Conservation (phyloP, 2,888 invertebrate genomes). For the Polia nebulosa region DNA sequence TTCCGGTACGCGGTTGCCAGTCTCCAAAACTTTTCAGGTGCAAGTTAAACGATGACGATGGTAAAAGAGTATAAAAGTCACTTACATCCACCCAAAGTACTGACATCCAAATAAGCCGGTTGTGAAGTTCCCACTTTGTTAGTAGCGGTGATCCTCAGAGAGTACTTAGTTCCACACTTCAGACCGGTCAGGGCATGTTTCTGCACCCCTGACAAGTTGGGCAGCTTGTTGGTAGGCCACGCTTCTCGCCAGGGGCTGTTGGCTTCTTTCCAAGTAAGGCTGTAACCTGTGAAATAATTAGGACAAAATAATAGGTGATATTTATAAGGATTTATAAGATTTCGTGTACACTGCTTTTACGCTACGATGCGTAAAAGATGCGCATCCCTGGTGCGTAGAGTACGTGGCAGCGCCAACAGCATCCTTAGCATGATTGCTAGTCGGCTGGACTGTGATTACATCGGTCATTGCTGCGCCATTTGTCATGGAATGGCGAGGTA, state of each 20-base stretch:
- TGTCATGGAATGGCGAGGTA: too few species aligned
- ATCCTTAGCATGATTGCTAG: too few species aligned
- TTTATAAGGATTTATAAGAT: too few species aligned
- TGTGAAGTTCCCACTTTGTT: conserved; percentile 96
- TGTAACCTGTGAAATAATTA: conserved; percentile 80
- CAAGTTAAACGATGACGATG: too few species aligned
- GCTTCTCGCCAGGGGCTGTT: conserved; percentile 91
- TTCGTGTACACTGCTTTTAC: too few species aligned
- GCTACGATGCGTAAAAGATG: too few species aligned
- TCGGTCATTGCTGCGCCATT: too few species aligned
- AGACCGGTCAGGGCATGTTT: conserved; percentile 93
- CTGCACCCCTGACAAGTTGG: conserved; percentile 88
- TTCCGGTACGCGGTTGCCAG: too few species aligned
- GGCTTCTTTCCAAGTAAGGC: conserved; percentile 88
- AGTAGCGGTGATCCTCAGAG: conserved; percentile 95
- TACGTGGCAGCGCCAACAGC: too few species aligned
- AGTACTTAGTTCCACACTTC: conserved; percentile 96
- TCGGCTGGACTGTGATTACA: too few species aligned
- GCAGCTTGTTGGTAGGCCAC: conserved; percentile 91
- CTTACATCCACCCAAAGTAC: conserved; percentile 91
- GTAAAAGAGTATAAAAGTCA: conserved; percentile 13
- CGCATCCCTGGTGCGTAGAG: too few species aligned
- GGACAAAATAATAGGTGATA: neutral
- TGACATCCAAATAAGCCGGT: conserved; percentile 92
- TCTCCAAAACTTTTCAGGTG: too few species aligned